Evolutionary conservation across 2,797 vertebrate genomes (phyloP), one percentile per base, ranked within the genome.

Genomic region (Manis pentadactyla): DNA sequence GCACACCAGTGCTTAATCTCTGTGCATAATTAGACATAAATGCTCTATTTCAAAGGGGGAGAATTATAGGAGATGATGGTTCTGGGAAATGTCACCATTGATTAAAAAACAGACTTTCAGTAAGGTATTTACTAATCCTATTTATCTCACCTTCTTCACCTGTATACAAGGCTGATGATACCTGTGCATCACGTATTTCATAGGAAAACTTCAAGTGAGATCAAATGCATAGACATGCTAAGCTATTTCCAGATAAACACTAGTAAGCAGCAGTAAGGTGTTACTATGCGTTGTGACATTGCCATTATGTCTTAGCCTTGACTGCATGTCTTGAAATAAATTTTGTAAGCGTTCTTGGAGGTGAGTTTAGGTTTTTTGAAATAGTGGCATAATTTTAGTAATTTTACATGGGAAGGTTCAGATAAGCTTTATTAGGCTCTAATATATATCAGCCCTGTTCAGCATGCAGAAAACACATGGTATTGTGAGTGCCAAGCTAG

Each of bases 331-430:
- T 94, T 93, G 79, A 94, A 96, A 96, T 87, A 89, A 49, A 66
- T 95, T 96, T 94, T 75, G 75, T 89, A 96, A 96, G 69, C 59
- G 66, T 86, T 88, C 94, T 31, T 75, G 87, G 92, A 96, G 63
- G 34, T 71, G 17, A 71, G 68, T 73, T 86, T 87, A 68, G 53
- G 51, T 55, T 96, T 95, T 95, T 93, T 68, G 83, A 96, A 96
- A 91, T 73, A 91, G 31, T 82, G 79, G 87, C 49, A 83, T 83
- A 87, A 73, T 97, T 97, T 93, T 89, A 90, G 79, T 94, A 64
- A 94, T 95, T 90, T 92, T 78, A 86, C 81, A 83, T 84, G 61
- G 46, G 74, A 95, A 69, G 31, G n/a, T 87, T 91, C 85, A 93
- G 87, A 68, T 68, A 92, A 85, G 34, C 59, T 88, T 90, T 92